phyloP scores from a whole-genome alignment of 2,113 vertebrate genomes.

The Oxyruncus cristatus region DNA sequence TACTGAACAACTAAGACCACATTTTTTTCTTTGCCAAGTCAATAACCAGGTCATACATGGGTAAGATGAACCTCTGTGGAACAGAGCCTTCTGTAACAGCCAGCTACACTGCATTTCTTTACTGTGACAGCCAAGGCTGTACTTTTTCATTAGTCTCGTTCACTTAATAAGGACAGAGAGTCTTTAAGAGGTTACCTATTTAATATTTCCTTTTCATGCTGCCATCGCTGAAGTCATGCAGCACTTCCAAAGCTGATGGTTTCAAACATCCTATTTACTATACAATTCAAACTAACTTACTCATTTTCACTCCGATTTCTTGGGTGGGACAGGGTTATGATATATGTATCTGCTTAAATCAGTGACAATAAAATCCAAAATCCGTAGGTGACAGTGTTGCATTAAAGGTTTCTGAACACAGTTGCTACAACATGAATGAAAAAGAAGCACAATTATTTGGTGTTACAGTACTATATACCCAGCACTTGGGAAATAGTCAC shows the following conservation, averaged over 20 bases:
- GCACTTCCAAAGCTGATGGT: neutral
- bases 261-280: neutral
- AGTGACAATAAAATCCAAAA: neutral
- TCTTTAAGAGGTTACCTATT: neutral
- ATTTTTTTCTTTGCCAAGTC: neutral
- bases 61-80: neutral
- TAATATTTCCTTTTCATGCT: neutral
- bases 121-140: neutral
- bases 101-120: neutral
- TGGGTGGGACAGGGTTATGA: fast-evolving
- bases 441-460: neutral
- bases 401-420: neutral
- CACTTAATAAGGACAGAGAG: neutral
- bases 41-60: neutral
- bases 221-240: neutral
- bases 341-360: neutral
- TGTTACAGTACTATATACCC: neutral
- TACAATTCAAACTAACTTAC: neutral
- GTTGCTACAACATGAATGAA: neutral
- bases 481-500: neutral
- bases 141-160: neutral
- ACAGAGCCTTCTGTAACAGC: neutral
- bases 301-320: neutral
- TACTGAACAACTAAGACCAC: neutral
- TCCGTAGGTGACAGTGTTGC: neutral